phyloP scores from a whole-genome alignment of 2,797 vertebrate genomes.

The Miichthys miiuy region DNA sequence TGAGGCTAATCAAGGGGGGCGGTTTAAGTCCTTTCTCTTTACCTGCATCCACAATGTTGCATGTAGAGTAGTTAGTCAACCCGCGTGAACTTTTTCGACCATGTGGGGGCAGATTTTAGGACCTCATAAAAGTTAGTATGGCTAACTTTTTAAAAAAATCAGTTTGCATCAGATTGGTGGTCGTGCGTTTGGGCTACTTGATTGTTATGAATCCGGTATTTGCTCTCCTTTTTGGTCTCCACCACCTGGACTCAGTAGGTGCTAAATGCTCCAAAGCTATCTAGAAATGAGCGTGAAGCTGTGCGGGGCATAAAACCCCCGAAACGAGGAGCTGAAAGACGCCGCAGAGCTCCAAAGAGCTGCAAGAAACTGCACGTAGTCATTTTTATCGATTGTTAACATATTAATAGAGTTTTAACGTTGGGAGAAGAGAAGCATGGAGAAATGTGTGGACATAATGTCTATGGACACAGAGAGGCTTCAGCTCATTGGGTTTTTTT shows the following conservation, averaged over 20 bases:
- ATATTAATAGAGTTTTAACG: background rate
- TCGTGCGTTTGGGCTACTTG: too few species aligned
- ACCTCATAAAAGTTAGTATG: background rate
- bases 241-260: background rate
- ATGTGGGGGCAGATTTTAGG: background rate
- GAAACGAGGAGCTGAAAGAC: conserved; percentile 8
- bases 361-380: background rate
- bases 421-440: background rate
- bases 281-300: background rate
- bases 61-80: background rate
- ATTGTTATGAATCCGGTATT: background rate
- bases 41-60: background rate
- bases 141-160: background rate
- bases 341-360: background rate
- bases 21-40: too few species aligned
- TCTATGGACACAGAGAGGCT: background rate
- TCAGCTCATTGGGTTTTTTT: background rate
- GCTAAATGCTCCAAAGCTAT: background rate
- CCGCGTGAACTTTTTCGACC: background rate
- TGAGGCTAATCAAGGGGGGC: background rate
- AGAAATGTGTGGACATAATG: background rate
- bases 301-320: background rate
- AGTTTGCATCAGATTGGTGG: background rate
- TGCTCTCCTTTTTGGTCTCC: background rate
- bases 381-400: too few species aligned